These are phyloP conservation scores for Alosa alosa DNA, from an alignment of 2,113 vertebrate genomes.

Conservation along the genomic window DNA sequence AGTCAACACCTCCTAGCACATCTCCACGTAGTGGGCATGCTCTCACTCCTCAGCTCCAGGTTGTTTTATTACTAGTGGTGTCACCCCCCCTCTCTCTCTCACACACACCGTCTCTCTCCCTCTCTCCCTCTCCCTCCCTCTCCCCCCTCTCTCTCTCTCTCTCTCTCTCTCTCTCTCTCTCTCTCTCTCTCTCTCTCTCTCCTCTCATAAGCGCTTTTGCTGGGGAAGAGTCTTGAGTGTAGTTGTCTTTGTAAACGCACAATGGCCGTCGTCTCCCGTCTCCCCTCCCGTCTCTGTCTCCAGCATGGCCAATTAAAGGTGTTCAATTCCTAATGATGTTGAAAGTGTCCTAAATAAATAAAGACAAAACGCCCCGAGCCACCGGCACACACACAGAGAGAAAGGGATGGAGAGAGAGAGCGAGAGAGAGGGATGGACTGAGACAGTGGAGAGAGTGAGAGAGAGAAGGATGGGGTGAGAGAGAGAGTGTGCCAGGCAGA, in stretches of 20 bases:
- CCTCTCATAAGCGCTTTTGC: constrained; percentile 23
- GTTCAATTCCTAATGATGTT: constrained; percentile 59
- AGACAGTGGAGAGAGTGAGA: neutral
- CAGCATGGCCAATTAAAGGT: constrained; percentile 51
- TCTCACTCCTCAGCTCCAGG: neutral
- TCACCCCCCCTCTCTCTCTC: neutral
- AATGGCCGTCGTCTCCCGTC: constrained; percentile 34
- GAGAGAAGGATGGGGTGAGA: neutral
- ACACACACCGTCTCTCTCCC: neutral
- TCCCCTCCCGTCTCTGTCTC: constrained; percentile 25
- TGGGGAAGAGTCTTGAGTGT: constrained; percentile 33
- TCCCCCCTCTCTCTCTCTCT: constrained; percentile 1
- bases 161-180: neutral
- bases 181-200: constrained; percentile 3
- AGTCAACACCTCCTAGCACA: neutral
- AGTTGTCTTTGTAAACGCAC: constrained; percentile 45
- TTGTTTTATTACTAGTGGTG: constrained; percentile 38
- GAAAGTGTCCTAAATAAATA: constrained; percentile 62
- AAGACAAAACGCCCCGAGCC: constrained; percentile 53
- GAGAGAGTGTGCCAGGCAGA: neutral
- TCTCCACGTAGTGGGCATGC: constrained; percentile 5
- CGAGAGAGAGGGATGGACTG: neutral
- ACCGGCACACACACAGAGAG: constrained; percentile 13
- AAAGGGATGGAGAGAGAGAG: constrained; percentile 23
- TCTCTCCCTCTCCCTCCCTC: constrained; percentile 5